Percentiles rank a stretch among this genome's conserved stretches.
Evolutionary conservation across 2,888 invertebrate genomes (phyloP).

Genomic region (Scaptomyza reducta): DNA sequence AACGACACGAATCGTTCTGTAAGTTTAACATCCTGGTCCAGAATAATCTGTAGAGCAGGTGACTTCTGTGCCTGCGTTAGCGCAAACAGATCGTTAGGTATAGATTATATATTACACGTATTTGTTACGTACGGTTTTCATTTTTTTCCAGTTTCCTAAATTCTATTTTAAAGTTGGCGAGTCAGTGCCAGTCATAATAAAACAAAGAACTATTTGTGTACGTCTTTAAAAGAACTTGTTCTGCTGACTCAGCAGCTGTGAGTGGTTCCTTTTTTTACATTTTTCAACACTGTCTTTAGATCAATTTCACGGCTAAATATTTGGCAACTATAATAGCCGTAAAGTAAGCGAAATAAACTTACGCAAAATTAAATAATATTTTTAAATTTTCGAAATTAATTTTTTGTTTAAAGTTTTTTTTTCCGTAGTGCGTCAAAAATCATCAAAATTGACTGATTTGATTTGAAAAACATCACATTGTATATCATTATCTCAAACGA

Average conservation of each 20-base stretch:
- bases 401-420: too few species aligned
- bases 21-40: constrained; percentile 77
- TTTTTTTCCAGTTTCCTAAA: constrained; percentile 15
- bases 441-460: too few species aligned
- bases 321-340: too few species aligned
- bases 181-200: background rate
- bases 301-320: background rate
- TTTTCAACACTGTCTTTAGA: background rate
- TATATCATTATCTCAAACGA: too few species aligned
- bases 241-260: background rate
- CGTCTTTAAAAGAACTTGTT: constrained; percentile 4
- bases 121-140: constrained; percentile 23
- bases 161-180: background rate
- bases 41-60: constrained; percentile 33
- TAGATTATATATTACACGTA: background rate
- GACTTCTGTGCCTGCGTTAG: constrained; percentile 27
- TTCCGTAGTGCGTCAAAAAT: too few species aligned
- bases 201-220: constrained; percentile 16
- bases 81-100: background rate
- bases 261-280: background rate
- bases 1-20: constrained; percentile 78
- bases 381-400: too few species aligned
- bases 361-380: too few species aligned
- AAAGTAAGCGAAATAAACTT: too few species aligned
- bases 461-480: too few species aligned